Evolutionary conservation across 2,888 invertebrate species (phyloP).

Genomic region (Polylopha cassiicola): DNA sequence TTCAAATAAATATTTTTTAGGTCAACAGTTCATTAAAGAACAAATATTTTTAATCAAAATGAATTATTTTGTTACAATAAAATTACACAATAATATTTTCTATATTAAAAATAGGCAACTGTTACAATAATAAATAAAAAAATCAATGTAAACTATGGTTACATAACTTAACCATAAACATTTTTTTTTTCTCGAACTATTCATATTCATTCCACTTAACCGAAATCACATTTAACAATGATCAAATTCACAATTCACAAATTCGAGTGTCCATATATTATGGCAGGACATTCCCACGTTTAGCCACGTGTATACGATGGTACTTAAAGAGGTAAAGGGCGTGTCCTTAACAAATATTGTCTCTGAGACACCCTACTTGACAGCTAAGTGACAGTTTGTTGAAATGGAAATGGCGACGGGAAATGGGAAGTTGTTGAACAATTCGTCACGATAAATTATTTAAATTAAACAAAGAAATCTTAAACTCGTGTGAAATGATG

Average conservation of each 20-base stretch:
- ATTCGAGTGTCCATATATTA: constrained; percentile 22
- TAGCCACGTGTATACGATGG: constrained; percentile 26
- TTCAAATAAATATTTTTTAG: too few species aligned
- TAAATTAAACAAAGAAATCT: too few species aligned
- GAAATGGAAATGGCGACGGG: constrained; percentile 17
- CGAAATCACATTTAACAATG: constrained; percentile 15
- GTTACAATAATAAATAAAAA: too few species aligned
- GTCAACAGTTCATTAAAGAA: too few species aligned
- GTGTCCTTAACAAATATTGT: constrained; percentile 28
- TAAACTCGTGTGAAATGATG: too few species aligned
- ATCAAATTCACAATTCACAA: constrained; percentile 19
- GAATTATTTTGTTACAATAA: too few species aligned
- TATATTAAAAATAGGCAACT: too few species aligned
- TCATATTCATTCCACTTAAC: background rate
- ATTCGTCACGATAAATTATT: too few species aligned
- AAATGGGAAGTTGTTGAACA: constrained; percentile 14
- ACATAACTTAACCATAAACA: background rate
- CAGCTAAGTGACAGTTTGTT: constrained; percentile 20
- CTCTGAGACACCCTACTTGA: constrained; percentile 26
- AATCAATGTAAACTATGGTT: too few species aligned
- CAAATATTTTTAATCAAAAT: too few species aligned
- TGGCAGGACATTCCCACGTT: constrained; percentile 25
- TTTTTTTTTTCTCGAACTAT: too few species aligned
- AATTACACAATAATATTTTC: too few species aligned
- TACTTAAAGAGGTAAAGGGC: constrained; percentile 19